phyloP scores from a whole-genome alignment of 1,140 invertebrate species.

The Sitophilus oryzae region DNA sequence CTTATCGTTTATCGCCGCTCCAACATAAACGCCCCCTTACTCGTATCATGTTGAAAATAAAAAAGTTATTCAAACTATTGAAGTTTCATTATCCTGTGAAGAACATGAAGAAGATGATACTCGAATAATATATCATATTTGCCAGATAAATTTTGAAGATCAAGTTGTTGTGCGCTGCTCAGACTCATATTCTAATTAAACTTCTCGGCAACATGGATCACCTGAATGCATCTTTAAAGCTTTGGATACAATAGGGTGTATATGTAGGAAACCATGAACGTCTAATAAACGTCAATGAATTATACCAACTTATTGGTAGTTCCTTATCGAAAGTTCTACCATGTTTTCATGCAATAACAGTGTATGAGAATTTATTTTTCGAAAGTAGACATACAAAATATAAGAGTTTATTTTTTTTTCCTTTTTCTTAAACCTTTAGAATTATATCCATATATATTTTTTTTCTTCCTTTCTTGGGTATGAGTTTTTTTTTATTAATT shows the following conservation, averaged over 20 bases:
- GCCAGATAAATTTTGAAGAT: not conserved
- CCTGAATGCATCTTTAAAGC: not conserved
- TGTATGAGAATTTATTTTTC: no score
- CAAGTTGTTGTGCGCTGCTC: not conserved
- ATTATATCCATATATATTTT: no score
- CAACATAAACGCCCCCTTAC: no score
- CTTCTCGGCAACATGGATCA: constrained; percentile 9
- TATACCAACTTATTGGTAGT: not conserved
- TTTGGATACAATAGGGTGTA: constrained; percentile 3
- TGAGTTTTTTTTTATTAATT: no score
- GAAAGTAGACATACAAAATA: no score
- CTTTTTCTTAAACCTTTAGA: no score
- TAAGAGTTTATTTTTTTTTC: no score
- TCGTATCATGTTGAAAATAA: constrained; percentile 14
- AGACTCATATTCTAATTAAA: constrained; percentile 8
- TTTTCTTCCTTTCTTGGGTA: no score
- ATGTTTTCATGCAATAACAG: not conserved
- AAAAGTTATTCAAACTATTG: not conserved
- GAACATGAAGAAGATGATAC: constrained; percentile 36
- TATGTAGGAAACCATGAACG: constrained; percentile 8
- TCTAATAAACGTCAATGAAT: constrained; percentile 2
- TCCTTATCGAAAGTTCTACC: not conserved
- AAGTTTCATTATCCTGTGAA: constrained; percentile 7
- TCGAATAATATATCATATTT: constrained; percentile 16
- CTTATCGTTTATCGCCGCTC: no score